Evolutionary conservation across 2,888 invertebrate species (phyloP), one percentile per base, ranked within the genome.

Genomic region (Acleris sparsana): DNA sequence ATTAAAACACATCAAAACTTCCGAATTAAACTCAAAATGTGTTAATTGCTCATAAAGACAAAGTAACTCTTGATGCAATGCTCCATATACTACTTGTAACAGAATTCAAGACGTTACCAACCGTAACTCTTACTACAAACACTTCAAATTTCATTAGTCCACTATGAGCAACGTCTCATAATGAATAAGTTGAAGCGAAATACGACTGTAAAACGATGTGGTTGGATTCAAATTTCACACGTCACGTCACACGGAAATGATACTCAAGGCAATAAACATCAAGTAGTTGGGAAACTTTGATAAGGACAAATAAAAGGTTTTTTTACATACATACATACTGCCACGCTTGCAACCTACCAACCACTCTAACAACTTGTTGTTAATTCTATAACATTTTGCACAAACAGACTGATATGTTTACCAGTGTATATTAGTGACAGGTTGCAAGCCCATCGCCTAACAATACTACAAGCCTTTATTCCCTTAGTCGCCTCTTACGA

Each of bases 41-140:
- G 65, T 61, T 56, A 66, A 66, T 61, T 57, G 56, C 56, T 56
- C 55, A 61, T 66, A 61, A 66, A 66, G 51, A 52, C 55, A 17
- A 53, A 63, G 63, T 52, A 63, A 58, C 58, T 53, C 59, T 33
- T 64, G 56, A 61, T 46, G 55, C 51, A 51, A 33, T 33, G 20
- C 44, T 48, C 25, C 61, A 52, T 52, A 61, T 33, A 55, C 49
- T 29, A 55, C 25, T 58, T 59, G 18, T 20, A 48, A 55, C 29
- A 16, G 16, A 44, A 7, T 22, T 17, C 59, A 60, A 25, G 17
- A 43, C 13, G 53, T 29, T 55, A 44, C 20, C 2, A 60, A 17
- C 48, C 16, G n/a, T 55, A 60, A 39, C 4, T 1, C 39, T 25
- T 5, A 17, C 5, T 9, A n/a, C 3, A 11, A 1, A 59, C n/a